Base-by-base conservation (phyloP, 2,797 vertebrate genomes). In the Phylloscopus collybita region DNA sequence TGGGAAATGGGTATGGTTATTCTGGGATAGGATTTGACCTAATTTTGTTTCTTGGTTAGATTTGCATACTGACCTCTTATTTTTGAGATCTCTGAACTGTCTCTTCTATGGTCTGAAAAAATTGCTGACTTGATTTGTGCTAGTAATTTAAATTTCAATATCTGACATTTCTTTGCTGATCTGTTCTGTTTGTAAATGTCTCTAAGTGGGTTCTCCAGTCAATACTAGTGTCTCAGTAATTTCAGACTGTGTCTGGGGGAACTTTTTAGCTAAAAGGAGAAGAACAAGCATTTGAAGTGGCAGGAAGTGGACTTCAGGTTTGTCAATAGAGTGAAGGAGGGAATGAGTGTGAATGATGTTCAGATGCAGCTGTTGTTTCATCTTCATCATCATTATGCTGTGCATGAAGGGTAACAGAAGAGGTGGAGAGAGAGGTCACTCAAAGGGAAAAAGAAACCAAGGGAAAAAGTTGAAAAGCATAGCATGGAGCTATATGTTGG, bases 41-140 rank as follows among this genome's bases (percentile, higher is more conserved):
- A 57, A 42, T 70, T 90, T 86, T 94, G 3, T 53, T 49, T 92
- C 40, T 53, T 65, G n/a, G 56, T 64, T 78, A 74, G 27, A 65
- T 61, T 76, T 91, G 25, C 9, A 0, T 88, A n/a, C 25, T 49
- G 44, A 72, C 47, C 19, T 88, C 57, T 91, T 91, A 59, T 50
- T 86, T 93, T 81, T 60, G 49, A 56, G 53, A 86, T 75, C 26
- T 80, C 65, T 70, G 56, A 86, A 36, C 70, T 83, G 2, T 59
- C 54, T 91, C 16, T 79, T 5, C 53, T 57, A n/a, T 53, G 27
- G 6, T 71, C 69, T 86, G 47, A 86, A 95, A 83, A 93, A 88
- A 44, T 3, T 76, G 40, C 71, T 67, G 74, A 64, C 29, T 60
- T 44, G 34, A 59, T 88, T 21, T 10, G 3, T 40, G 34, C 34